Evolutionary conservation across 2,797 vertebrate species (phyloP).

Genomic region (Cirrhinus molitorella): DNA sequence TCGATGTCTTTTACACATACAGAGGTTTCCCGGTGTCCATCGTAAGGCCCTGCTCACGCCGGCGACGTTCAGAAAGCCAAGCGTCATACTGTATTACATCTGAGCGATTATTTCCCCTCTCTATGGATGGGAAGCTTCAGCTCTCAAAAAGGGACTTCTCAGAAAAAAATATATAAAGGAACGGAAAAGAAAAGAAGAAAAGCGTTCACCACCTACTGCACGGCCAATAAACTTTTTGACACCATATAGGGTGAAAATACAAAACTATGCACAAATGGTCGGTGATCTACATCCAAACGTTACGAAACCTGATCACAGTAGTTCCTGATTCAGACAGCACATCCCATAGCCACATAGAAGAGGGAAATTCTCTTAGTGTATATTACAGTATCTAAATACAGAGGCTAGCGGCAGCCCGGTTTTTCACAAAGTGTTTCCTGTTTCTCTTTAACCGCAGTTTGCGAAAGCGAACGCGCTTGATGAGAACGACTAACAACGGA

Average conservation of each 20-base stretch:
- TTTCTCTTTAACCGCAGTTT: background rate
- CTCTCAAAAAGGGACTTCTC: background rate
- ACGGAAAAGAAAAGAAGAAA: background rate
- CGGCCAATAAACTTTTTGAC: conserved; percentile 38
- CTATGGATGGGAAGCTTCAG: conserved; percentile 28
- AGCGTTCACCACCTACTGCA: conserved; percentile 40
- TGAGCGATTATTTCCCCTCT: conserved; percentile 14
- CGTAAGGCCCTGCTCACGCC: conserved; percentile 34
- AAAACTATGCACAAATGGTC: conserved; percentile 58
- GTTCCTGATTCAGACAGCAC: conserved; percentile 49
- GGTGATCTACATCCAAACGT: conserved; percentile 54
- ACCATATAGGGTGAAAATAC: conserved; percentile 36
- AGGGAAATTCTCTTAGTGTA: conserved; percentile 51
- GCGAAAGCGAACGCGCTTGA: background rate
- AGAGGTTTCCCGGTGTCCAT: conserved; percentile 48
- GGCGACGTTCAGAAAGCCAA: conserved; percentile 19
- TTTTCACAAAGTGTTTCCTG: conserved; percentile 16
- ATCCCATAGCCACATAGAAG: conserved; percentile 42
- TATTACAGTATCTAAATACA: conserved; percentile 51
- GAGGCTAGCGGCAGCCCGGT: conserved; percentile 15
- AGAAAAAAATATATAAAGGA: background rate
- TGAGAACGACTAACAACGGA: conserved; percentile 1
- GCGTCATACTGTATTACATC: conserved; percentile 5
- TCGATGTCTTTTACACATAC: conserved; percentile 49
- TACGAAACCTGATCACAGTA: conserved; percentile 62